A percentile compares a stretch with the other conserved stretches of the same genome.
These are phyloP conservation scores for Fistularia tabacaria DNA, from an alignment of 2,797 vertebrate genomes.

Conservation along the genomic window DNA sequence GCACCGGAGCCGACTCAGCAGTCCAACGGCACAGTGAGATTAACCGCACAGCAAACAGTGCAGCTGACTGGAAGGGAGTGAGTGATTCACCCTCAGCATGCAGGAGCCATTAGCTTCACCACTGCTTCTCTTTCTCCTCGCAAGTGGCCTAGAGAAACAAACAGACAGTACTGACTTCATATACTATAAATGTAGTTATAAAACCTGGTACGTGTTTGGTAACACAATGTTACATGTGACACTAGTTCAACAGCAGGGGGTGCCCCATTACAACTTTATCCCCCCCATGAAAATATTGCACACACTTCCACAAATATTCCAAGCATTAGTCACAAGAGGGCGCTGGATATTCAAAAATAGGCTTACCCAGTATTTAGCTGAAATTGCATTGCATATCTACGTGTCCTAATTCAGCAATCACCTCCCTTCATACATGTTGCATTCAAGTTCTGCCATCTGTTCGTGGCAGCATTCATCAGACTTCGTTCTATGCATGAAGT, in stretches of 20 bases:
- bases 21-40: conserved; percentile 32
- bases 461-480: too few species aligned
- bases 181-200: too few species aligned
- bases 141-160: too few species aligned
- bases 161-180: too few species aligned
- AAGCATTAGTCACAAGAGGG: conserved; percentile 58
- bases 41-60: conserved; percentile 42
- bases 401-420: too few species aligned
- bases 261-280: not conserved
- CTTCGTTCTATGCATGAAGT: too few species aligned
- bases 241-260: conserved; percentile 29
- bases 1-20: conserved; percentile 15
- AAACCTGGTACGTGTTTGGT: too few species aligned
- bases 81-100: conserved; percentile 35
- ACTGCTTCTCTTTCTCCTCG: not conserved
- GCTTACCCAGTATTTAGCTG: too few species aligned
- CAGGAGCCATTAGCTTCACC: conserved; percentile 1
- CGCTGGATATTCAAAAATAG: conserved; percentile 7
- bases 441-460: too few species aligned
- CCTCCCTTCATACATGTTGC: too few species aligned
- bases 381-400: too few species aligned
- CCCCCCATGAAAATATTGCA: not conserved
- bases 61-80: conserved; percentile 36
- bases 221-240: not conserved
- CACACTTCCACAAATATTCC: too few species aligned